Base-by-base conservation (phyloP, 1,140 invertebrate species). In the Platorchestia sp. region DNA sequence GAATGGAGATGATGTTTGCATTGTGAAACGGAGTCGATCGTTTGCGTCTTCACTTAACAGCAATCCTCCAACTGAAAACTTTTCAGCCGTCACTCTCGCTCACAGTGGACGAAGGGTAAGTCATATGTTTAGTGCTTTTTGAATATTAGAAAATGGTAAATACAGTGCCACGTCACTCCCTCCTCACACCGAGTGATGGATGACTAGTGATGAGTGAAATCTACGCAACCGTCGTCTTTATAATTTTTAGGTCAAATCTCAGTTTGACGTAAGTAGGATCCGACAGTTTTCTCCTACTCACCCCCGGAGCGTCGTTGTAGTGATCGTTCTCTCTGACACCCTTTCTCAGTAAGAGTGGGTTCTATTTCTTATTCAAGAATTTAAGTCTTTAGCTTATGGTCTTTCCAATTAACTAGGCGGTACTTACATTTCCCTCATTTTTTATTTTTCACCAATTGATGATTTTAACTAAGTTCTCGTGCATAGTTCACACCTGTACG, bases 91-190 rank as follows among this genome's bases (percentile, higher is more conserved):
- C 43, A 93, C 45, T 93, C 44, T n/a, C 16, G 91, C 91, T 19
- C 91, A 45, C 91, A 10, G 3, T 45, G 91, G 91, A 93, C 91
- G 44, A n/a, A 45, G 16, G 91, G 91, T 93, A 93, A 93, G 91
- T 7, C 41, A 42, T 42, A 89, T 27, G 87, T 14, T 89, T 42
- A 89, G 42, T 89, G 27, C 41, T 89, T 42, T 89, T 36, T 16
- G 53, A 89, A 86, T 86, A 6, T 86, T 41, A 27, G 41, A 89
- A 43, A 89, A 89, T 89, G n/a, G 36, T 44, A 42, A 10, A 42
- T 89, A 44, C 7, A 42, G 87, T 44, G 36, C n/a, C 87, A 6
- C 41, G 43, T 3, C 87, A 89, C 87, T 27, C 7, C 87, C 1
- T 14, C 86, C 86, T 86, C 87, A 36, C 27, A 36, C 36, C 3